Percentiles rank a stretch among this genome's conserved stretches.
phyloP scores from a whole-genome alignment of 1,140 invertebrate species.

The Littorina saxatilis region DNA sequence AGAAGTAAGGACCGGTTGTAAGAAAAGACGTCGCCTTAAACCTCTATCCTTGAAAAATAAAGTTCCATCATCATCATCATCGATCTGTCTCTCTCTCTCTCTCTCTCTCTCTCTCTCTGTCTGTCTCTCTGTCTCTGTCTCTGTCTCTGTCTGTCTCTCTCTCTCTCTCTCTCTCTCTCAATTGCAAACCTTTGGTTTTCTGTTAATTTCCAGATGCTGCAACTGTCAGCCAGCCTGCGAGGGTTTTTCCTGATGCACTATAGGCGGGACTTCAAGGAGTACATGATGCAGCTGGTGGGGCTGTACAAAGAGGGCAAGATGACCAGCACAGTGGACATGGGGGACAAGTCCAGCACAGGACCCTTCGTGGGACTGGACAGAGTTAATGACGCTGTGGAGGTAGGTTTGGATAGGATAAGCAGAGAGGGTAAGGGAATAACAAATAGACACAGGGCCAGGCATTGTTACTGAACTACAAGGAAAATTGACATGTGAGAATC shows the following conservation, averaged over 20 bases:
- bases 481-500: background rate
- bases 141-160: background rate
- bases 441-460: background rate
- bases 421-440: background rate
- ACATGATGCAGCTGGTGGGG: slow-evolving; percentile 54
- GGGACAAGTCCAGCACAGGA: slow-evolving; percentile 50
- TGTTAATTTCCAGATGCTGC: slow-evolving; percentile 54
- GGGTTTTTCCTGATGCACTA: slow-evolving; percentile 69
- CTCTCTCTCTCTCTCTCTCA: slow-evolving; percentile 5
- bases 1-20: too few relatives aligned
- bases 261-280: slow-evolving; percentile 42
- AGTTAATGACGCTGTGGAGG: slow-evolving; percentile 67
- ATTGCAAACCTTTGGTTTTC: too few relatives aligned
- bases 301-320: slow-evolving; percentile 57
- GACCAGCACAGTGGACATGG: slow-evolving; percentile 58
- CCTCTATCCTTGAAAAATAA: too few relatives aligned
- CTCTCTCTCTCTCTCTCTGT: background rate
- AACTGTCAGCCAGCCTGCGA: slow-evolving; percentile 66
- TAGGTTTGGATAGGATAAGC: slow-evolving; percentile 15
- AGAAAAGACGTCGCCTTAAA: too few relatives aligned
- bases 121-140: background rate
- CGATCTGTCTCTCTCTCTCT: too few relatives aligned
- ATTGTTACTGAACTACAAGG: background rate
- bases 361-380: slow-evolving; percentile 65
- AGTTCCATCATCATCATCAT: too few relatives aligned